Evolutionary conservation across 2,888 invertebrate genomes (phyloP).

Genomic region (Germaria angustata): DNA sequence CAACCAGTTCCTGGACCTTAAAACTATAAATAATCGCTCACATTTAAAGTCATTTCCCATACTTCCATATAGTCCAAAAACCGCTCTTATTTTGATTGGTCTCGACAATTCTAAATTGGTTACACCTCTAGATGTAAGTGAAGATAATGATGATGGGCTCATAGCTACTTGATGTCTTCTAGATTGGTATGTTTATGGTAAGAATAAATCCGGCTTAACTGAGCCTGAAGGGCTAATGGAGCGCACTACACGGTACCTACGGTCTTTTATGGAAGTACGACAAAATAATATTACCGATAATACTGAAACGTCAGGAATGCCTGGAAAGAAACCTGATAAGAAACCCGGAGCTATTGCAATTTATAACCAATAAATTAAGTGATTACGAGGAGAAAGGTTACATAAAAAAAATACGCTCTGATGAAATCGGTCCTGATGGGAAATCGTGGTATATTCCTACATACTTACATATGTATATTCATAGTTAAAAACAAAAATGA

Average conservation of each 20-base stretch:
- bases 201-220: background rate
- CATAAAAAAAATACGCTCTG: slow-evolving; percentile 31
- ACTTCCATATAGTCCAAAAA: background rate
- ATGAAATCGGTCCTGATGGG: background rate
- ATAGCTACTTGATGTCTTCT: slow-evolving; percentile 47
- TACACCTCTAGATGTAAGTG: background rate
- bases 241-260: too few relatives aligned
- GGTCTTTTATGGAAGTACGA: too few relatives aligned
- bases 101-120: background rate
- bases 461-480: slow-evolving; percentile 58
- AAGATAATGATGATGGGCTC: background rate
- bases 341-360: too few relatives aligned
- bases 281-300: too few relatives aligned
- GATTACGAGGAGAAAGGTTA: slow-evolving; percentile 63
- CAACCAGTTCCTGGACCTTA: background rate
- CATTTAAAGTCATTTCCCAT: slow-evolving; percentile 9
- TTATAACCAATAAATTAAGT: slow-evolving; percentile 54
- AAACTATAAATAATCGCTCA: background rate
- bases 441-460: slow-evolving; percentile 65
- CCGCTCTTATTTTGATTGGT: background rate
- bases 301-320: slow-evolving; percentile 23
- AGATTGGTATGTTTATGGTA: slow-evolving; percentile 58
- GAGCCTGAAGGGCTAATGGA: background rate
- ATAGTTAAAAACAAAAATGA: slow-evolving; percentile 70
- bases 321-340: slow-evolving; percentile 55